Percentiles rank a stretch among this genome's conserved stretches.
phyloP scores from a whole-genome alignment of 1,140 invertebrate genomes.

The Brachionus sp. region DNA sequence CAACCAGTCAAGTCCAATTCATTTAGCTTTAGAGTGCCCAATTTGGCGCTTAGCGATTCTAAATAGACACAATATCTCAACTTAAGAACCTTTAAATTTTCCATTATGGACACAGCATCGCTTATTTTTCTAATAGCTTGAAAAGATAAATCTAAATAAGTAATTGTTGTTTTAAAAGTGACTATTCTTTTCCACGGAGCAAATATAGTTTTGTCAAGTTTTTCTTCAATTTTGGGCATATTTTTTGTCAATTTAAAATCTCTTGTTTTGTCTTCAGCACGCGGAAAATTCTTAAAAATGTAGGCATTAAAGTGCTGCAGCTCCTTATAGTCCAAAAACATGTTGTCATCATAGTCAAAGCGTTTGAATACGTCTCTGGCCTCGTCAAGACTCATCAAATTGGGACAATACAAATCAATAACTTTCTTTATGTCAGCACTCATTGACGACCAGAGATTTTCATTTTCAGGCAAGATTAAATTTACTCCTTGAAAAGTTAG shows the following conservation, averaged over 20 bases:
- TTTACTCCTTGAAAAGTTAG: constrained; percentile 44
- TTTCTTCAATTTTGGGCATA: not conserved
- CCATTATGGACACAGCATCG: constrained; percentile 17
- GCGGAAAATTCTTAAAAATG: constrained; percentile 26
- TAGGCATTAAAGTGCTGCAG: constrained; percentile 27
- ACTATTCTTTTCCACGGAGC: not conserved
- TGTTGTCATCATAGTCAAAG: constrained; percentile 2
- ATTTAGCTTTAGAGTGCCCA: constrained; percentile 50
- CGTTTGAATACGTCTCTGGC: not conserved
- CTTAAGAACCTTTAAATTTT: constrained; percentile 42
- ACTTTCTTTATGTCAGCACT: not conserved
- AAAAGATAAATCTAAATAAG: constrained; percentile 48
- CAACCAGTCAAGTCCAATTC: constrained; percentile 53
- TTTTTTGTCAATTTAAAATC: not conserved
- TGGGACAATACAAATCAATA: constrained; percentile 19
- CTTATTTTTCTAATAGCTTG: constrained; percentile 48
- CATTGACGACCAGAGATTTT: constrained; percentile 5
- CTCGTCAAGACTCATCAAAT: not conserved
- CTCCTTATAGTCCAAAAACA: constrained; percentile 5
- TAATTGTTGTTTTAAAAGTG: not conserved
- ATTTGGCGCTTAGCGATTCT: constrained; percentile 49
- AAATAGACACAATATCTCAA: constrained; percentile 34
- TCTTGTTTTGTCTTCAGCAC: not conserved
- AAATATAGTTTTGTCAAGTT: not conserved
- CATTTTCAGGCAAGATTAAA: constrained; percentile 35